A percentile compares a stretch with the other conserved stretches of the same genome.
These are phyloP conservation scores for Orchestia grillus DNA, from an alignment of 1,140 invertebrate genomes.

Conservation along the genomic window DNA sequence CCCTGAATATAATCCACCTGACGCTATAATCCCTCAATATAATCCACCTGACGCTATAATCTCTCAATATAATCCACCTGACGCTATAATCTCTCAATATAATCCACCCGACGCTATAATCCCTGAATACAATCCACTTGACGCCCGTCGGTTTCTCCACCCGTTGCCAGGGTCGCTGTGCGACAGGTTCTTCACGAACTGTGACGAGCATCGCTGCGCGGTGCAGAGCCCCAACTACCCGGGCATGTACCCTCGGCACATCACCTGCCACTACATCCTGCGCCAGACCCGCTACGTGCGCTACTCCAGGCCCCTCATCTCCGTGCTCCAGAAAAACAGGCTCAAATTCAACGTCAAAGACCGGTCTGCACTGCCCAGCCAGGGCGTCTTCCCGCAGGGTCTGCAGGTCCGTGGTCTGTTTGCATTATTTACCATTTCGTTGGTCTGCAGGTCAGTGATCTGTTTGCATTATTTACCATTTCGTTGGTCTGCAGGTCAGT, in stretches of 20 bases:
- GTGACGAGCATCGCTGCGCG: slow-evolving; percentile 87
- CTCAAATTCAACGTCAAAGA: slow-evolving; percentile 69
- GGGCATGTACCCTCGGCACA: slow-evolving; percentile 86
- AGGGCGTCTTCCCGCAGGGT: slow-evolving; percentile 58
- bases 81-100: too few species aligned
- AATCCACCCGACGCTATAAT: too few species aligned
- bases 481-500: too few species aligned
- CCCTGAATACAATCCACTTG: neutral
- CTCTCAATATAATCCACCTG: too few species aligned
- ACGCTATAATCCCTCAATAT: too few species aligned
- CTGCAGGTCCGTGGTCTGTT: slow-evolving; percentile 58
- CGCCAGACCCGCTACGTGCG: slow-evolving; percentile 74
- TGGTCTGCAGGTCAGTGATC: too few species aligned
- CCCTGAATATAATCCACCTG: too few species aligned
- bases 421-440: too few species aligned
- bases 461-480: too few species aligned
- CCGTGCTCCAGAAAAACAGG: slow-evolving; percentile 68
- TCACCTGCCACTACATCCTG: slow-evolving; percentile 85
- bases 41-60: too few species aligned
- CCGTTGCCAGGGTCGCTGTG: slow-evolving; percentile 76
- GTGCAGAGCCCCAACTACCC: slow-evolving; percentile 89
- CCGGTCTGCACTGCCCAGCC: slow-evolving; percentile 64
- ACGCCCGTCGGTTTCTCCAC: neutral
- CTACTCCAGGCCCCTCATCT: slow-evolving; percentile 80
- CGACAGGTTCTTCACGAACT: slow-evolving; percentile 89